Evolutionary conservation across 2,797 vertebrate species (phyloP).

Genomic region (Hoplostethus atlanticus): DNA sequence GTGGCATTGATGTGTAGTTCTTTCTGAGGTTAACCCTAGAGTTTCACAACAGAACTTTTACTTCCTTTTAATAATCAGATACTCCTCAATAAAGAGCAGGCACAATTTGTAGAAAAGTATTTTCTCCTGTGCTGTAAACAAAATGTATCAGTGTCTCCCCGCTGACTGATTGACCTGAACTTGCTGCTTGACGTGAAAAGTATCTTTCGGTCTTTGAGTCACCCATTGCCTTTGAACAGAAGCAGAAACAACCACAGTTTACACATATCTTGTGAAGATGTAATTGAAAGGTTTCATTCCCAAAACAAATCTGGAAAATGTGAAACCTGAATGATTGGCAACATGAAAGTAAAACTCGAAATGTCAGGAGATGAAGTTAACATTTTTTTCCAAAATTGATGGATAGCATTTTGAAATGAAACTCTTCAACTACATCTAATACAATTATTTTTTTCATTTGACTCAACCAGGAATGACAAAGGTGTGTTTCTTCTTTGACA

Average conservation of each 20-base stretch:
- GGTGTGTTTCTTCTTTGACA: background rate
- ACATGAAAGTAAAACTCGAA: background rate
- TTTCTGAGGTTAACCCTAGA: conserved; percentile 1
- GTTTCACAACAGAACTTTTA: conserved; percentile 6
- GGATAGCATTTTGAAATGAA: conserved; percentile 1
- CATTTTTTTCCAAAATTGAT: background rate
- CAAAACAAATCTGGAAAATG: background rate
- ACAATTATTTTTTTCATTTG: background rate
- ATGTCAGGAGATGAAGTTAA: background rate
- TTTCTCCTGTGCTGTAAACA: conserved; percentile 1
- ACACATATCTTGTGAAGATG: too few relatives aligned
- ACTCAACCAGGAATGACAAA: too few relatives aligned
- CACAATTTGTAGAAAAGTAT: conserved; percentile 12
- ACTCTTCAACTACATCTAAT: background rate
- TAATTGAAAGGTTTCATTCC: too few relatives aligned
- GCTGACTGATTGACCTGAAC: background rate
- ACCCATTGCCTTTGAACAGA: background rate
- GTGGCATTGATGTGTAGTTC: conserved; percentile 16
- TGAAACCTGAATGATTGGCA: background rate
- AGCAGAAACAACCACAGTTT: too few relatives aligned
- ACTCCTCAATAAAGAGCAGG: background rate
- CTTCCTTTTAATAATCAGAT: conserved; percentile 18
- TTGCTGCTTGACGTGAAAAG: background rate
- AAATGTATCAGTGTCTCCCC: conserved; percentile 1
- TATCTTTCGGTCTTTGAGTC: background rate